Evolutionary conservation across 2,113 vertebrate species (phyloP).

Genomic region (Hylia prasina): DNA sequence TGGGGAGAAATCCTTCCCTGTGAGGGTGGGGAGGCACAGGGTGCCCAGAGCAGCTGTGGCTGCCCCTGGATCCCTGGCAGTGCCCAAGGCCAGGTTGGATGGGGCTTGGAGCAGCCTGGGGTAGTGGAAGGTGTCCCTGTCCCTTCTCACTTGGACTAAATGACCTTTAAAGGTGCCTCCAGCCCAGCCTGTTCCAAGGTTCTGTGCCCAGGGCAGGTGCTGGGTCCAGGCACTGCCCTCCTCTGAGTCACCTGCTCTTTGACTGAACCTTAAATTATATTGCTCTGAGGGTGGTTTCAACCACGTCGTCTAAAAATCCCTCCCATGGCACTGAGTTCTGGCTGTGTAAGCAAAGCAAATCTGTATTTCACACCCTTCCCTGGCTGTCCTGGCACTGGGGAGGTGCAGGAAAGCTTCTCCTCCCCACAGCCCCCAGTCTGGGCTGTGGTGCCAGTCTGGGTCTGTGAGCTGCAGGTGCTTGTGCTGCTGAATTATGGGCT

Average conservation of each 20-base stretch:
- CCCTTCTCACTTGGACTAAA: not conserved
- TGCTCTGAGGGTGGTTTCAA: not conserved
- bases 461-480: not conserved
- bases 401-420: not conserved
- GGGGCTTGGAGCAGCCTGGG: not conserved
- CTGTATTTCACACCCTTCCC: not conserved
- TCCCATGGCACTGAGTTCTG: not conserved
- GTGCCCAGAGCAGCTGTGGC: not conserved
- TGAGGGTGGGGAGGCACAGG: not conserved
- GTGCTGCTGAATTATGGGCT: not conserved
- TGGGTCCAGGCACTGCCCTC: not conserved
- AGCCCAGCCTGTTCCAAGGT: accelerated
- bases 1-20: not conserved
- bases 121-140: not conserved
- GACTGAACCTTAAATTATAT: not conserved
- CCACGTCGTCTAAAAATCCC: not conserved
- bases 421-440: not conserved
- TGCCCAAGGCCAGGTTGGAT: not conserved
- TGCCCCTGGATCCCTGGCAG: not conserved
- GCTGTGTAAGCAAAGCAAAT: not conserved
- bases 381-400: not conserved
- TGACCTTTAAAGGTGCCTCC: not conserved
- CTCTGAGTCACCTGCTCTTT: not conserved
- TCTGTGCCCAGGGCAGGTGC: not conserved
- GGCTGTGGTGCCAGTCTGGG: not conserved